Evolutionary conservation across 2,113 vertebrate species (phyloP), one percentile per base, ranked within the genome.

Genomic region (Arothron firmamentum): DNA sequence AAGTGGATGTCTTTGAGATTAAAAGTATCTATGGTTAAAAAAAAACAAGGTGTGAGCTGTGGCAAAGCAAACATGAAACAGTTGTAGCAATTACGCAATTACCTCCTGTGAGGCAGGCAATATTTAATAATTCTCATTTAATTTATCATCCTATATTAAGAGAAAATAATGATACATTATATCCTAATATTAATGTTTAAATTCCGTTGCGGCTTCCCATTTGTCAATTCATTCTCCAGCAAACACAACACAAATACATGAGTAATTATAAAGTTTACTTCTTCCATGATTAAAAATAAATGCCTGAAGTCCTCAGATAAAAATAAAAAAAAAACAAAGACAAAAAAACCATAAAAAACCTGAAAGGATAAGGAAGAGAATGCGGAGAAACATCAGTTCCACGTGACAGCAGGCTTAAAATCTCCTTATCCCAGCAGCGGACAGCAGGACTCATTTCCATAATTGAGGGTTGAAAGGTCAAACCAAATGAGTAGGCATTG

Each of bases 381-480:
- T 34, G 67, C 51, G 45, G 74, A 54, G 28, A 74, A 84, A 72
- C 59, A 47, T 60, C 67, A 65, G 67, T 13, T 74, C 59, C 88
- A 87, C 53, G 71, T 87, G 86, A 78, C 76, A 74, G 77, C 63
- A 55, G 73, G 77, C 61, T 73, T 67, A 67, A 89, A 87, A 87
- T 85, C 85, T 82, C 80, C 74, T 87, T 85, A 89, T 74, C 68
- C 72, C 69, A 54, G 82, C 79, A 78, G 77, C 72, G 77, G 85
- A 89, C 83, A 83, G 77, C 74, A 58, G 56, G 58, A 66, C 85
- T 87, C 64, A 90, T 91, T 90, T 91, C 84, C 90, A 91, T 91
- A 90, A 91, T 90, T 90, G 85, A 79, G 87, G 86, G 89, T 88
- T 87, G 82, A 90, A 90, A 89, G 90, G 90, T 91, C 89, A 90